phyloP scores from a whole-genome alignment of 2,113 vertebrate genomes.

The Rynchops niger region DNA sequence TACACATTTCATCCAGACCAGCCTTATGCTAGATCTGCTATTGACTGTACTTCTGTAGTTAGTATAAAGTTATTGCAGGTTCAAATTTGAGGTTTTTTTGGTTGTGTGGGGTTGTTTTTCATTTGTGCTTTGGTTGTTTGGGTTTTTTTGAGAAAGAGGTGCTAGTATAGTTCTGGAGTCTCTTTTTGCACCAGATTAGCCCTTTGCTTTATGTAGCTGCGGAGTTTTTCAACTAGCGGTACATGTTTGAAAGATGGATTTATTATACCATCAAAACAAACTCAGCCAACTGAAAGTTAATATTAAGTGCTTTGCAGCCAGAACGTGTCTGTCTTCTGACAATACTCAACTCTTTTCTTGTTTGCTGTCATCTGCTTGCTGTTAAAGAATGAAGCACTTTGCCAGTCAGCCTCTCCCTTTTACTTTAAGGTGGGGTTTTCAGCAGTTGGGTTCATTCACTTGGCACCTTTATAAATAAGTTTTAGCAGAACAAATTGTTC shows the following conservation, averaged over 20 bases:
- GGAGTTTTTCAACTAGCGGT: neutral
- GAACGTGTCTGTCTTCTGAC: neutral
- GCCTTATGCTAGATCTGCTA: neutral
- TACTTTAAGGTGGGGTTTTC: neutral
- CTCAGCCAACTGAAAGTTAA: neutral
- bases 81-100: neutral
- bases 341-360: neutral
- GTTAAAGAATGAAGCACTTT: neutral
- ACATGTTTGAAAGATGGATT: neutral
- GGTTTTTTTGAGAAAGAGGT: neutral
- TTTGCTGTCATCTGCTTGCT: neutral
- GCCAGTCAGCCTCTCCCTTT: neutral
- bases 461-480: neutral
- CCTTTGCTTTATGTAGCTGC: neutral
- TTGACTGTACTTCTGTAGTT: neutral
- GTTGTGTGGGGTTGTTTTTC: neutral
- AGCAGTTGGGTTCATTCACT: neutral
- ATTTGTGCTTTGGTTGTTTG: neutral
- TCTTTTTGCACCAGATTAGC: neutral
- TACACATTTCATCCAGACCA: neutral
- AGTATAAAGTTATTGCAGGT: neutral
- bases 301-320: neutral
- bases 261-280: neutral
- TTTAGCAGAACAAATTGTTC: constrained; percentile 10
- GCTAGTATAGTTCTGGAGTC: neutral